Conservation (phyloP, 2,113 vertebrate genomes). For the Nibea coibor region DNA sequence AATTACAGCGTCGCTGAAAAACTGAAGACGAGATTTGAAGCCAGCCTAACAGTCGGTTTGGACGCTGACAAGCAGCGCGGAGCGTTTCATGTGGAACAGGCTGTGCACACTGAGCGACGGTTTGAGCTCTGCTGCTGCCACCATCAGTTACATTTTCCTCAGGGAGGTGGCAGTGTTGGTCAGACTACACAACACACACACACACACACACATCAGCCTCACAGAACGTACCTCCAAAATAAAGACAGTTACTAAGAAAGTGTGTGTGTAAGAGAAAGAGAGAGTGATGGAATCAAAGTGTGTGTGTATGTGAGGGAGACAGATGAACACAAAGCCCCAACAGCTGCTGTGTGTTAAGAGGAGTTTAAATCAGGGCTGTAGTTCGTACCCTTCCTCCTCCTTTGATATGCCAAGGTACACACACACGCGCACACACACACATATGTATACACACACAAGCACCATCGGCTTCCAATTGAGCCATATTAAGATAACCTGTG, state of each 20-base stretch:
- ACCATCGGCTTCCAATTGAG: slow-evolving; percentile 44
- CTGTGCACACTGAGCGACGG: background rate
- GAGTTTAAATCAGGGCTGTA: slow-evolving; percentile 48
- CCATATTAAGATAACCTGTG: slow-evolving; percentile 71
- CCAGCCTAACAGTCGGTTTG: background rate
- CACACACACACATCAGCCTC: slow-evolving; percentile 8
- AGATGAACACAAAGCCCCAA: slow-evolving; percentile 44
- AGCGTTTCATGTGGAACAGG: background rate
- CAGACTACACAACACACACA: slow-evolving; percentile 57
- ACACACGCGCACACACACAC: slow-evolving; percentile 2
- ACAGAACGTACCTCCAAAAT: slow-evolving; percentile 13
- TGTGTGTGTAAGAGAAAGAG: slow-evolving; percentile 10
- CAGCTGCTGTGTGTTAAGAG: slow-evolving; percentile 60
- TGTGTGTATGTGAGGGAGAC: slow-evolving; percentile 20
- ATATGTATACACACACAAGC: slow-evolving; percentile 9
- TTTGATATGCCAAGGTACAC: slow-evolving; percentile 41
- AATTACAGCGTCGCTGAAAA: slow-evolving; percentile 61
- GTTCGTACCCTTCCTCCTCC: slow-evolving; percentile 36
- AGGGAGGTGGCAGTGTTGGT: slow-evolving; percentile 97
- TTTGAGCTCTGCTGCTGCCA: slow-evolving; percentile 1
- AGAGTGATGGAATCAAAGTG: slow-evolving; percentile 16
- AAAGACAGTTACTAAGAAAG: background rate
- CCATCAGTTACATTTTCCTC: slow-evolving; percentile 78
- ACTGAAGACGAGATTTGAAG: slow-evolving; percentile 18
- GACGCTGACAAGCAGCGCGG: background rate